A percentile compares a stretch with the other conserved stretches of the same genome.
phyloP scores from a whole-genome alignment of 1,140 invertebrate species.

The Anastrepha ludens region DNA sequence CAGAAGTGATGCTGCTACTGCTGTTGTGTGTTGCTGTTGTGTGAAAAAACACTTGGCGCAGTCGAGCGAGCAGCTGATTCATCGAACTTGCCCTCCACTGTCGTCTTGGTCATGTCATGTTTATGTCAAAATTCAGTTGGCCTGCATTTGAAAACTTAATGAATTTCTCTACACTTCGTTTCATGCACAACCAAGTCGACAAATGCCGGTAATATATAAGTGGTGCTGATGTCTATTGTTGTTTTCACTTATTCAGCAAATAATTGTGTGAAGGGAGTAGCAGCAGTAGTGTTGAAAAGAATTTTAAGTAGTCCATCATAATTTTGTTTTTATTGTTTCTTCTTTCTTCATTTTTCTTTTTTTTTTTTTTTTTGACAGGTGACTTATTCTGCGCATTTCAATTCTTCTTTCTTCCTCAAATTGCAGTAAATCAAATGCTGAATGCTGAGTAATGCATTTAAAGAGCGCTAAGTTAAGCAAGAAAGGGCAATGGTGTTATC shows the following conservation, averaged over 20 bases:
- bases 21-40: neutral
- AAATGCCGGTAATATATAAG: neutral
- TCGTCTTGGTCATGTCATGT: conserved; percentile 63
- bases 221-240: neutral
- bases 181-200: neutral
- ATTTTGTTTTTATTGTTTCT: too few species aligned
- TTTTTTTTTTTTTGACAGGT: too few species aligned
- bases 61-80: neutral
- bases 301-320: neutral
- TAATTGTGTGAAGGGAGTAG: neutral
- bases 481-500: too few species aligned
- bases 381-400: too few species aligned
- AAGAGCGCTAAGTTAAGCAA: too few species aligned
- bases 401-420: too few species aligned
- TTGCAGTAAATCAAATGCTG: too few species aligned
- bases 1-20: neutral
- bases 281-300: neutral
- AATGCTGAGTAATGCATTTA: too few species aligned
- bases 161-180: conserved; percentile 63
- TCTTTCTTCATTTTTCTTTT: too few species aligned
- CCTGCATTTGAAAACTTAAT: conserved; percentile 73
- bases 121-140: conserved; percentile 68
- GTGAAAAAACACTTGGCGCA: conserved; percentile 22
- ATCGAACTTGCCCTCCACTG: neutral
- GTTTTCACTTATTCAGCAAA: neutral